Percentiles rank a stretch among this genome's conserved stretches.
phyloP scores from a whole-genome alignment of 2,888 invertebrate species.

The Acrobasis suavella region DNA sequence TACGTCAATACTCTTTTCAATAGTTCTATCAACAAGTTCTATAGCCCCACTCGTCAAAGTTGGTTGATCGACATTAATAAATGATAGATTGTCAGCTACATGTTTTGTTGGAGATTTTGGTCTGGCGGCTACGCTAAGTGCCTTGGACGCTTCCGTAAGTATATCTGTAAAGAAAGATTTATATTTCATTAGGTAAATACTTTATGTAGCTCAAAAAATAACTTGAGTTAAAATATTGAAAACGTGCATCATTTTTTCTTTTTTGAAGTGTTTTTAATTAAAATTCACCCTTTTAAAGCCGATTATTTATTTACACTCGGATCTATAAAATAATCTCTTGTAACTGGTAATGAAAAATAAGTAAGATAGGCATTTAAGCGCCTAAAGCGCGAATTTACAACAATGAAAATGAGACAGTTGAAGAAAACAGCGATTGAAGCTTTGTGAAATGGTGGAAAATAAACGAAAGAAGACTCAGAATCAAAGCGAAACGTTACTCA shows the following conservation, averaged over 20 bases:
- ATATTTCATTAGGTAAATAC: background rate
- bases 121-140: conserved; percentile 62
- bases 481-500: conserved; percentile 82
- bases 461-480: conserved; percentile 64
- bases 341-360: conserved; percentile 28
- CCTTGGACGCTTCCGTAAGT: conserved; percentile 64
- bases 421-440: conserved; percentile 56
- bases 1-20: conserved; percentile 71
- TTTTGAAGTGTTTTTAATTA: background rate
- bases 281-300: background rate
- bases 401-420: conserved; percentile 39
- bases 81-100: conserved; percentile 70
- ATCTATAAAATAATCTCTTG: conserved; percentile 6
- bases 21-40: conserved; percentile 78
- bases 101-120: conserved; percentile 77
- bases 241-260: conserved; percentile 1
- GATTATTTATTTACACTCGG: background rate
- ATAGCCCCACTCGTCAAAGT: conserved; percentile 79
- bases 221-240: background rate
- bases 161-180: conserved; percentile 66
- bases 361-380: conserved; percentile 35
- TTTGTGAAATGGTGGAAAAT: conserved; percentile 50
- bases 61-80: conserved; percentile 78
- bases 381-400: conserved; percentile 48
- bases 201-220: background rate